phyloP scores from a whole-genome alignment of 2,797 vertebrate genomes.

The Aythya fuligula region DNA sequence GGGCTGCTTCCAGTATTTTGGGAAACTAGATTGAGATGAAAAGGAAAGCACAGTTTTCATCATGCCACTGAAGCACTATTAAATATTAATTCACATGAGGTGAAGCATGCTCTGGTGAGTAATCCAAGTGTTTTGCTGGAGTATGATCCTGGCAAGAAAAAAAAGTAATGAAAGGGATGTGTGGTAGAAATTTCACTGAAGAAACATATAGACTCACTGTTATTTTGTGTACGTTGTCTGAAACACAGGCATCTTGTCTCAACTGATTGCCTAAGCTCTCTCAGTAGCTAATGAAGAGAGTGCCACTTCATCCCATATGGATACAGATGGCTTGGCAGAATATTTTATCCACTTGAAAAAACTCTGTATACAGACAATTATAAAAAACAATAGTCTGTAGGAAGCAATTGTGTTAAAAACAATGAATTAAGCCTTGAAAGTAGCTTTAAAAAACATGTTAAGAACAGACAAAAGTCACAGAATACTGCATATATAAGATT shows the following conservation, averaged over 20 bases:
- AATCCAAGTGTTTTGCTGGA: neutral
- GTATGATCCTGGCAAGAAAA: neutral
- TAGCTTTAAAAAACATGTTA: neutral
- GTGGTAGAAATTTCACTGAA: neutral
- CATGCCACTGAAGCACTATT: neutral
- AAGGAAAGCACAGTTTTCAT: neutral
- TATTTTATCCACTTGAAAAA: neutral
- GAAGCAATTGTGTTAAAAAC: neutral
- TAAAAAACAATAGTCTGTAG: neutral
- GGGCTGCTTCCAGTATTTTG: neutral
- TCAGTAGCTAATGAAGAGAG: neutral
- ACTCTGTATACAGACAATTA: neutral
- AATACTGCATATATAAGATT: neutral
- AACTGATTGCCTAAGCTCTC: neutral
- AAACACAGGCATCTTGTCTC: neutral
- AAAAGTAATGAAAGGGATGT: neutral
- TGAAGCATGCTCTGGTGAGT: neutral
- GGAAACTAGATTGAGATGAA: neutral
- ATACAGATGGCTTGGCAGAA: neutral
- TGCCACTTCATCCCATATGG: neutral
- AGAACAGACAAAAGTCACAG: neutral
- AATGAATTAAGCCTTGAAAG: neutral
- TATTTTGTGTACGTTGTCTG: neutral
- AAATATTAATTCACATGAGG: neutral
- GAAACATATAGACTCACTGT: neutral